Evolutionary conservation across 1,140 invertebrate species (phyloP), one percentile per base, ranked within the genome.

Genomic region (Odontomachus brunneus): DNA sequence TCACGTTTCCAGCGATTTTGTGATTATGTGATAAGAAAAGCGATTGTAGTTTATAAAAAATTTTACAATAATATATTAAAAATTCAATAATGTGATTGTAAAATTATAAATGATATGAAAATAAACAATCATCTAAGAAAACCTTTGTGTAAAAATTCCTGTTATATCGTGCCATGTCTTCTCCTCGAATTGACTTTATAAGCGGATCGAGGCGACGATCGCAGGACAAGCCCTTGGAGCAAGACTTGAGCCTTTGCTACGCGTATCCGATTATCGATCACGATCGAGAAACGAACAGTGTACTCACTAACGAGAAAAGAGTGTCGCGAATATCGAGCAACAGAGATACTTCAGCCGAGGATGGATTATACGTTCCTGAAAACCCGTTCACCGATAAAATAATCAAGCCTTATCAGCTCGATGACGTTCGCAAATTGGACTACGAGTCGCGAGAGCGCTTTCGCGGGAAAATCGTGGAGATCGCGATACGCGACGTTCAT

Each of bases 401-500:
- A 0, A 69, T 91, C 5, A 93, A 93, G 53, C 90, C 91, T 0
- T 90, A 91, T 78, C 80, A 87, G 24, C 19, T 90, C 38, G 73
- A 80, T 62, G n/a, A 84, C 15, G 66, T 88, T 7, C 86, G 38
- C 29, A 76, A 67, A 1, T 88, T 92, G n/a, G 88, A 84, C 11
- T 90, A 89, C 1, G 80, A 85, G 33, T 69, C 65, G 0, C 73
- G 51, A 22, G 82, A 74, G 57, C 73, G 85, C 11, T 57, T 84
- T 0, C 63, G 65, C 5, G 90, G 90, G 1, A 94, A 91, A 71
- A 67, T 94, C 5, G 22, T 94, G n/a, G 92, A 94, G 67, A 88
- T 93, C 24, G 91, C 90, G 1, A 85, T 94, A 9, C 89, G 92
- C 3, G 91, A 93, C 26, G 90, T 93, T 0, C 85, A 89, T 4